Percentiles rank a stretch among this genome's conserved stretches.
Evolutionary conservation across 1,140 invertebrate species (phyloP).

Genomic region (Zelostemma sp.): DNA sequence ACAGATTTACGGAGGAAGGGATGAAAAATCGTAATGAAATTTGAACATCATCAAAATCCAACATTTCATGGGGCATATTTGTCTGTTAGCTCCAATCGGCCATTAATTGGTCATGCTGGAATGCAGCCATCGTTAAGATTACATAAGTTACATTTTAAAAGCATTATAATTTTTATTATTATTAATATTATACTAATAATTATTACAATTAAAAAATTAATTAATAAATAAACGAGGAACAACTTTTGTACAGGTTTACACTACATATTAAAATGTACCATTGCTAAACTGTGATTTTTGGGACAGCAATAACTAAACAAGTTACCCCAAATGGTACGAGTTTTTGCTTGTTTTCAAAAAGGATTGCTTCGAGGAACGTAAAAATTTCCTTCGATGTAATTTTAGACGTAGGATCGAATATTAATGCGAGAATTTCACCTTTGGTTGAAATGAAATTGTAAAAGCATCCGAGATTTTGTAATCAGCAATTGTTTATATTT

Average conservation of each 20-base stretch:
- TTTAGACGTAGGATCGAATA: background rate
- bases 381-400: slow-evolving; percentile 16
- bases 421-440: background rate
- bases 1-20: no score
- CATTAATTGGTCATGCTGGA: slow-evolving; percentile 69
- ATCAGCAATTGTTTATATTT: no score
- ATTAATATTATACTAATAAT: slow-evolving; percentile 19
- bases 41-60: slow-evolving; percentile 52
- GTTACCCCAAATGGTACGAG: slow-evolving; percentile 11
- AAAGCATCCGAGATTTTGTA: background rate
- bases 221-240: slow-evolving; percentile 62
- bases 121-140: slow-evolving; percentile 70
- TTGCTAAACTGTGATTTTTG: slow-evolving; percentile 61
- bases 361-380: slow-evolving; percentile 12
- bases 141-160: slow-evolving; percentile 70
- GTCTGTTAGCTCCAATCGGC: slow-evolving; percentile 71
- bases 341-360: slow-evolving; percentile 19
- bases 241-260: slow-evolving; percentile 70
- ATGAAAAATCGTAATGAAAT: slow-evolving; percentile 10
- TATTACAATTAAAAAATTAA: slow-evolving; percentile 50
- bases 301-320: slow-evolving; percentile 49
- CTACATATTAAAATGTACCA: slow-evolving; percentile 56
- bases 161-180: slow-evolving; percentile 61
- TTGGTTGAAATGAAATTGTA: background rate
- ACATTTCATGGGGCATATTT: slow-evolving; percentile 68